phyloP scores from a whole-genome alignment of 2,113 vertebrate genomes.

The Rousettus leschenaultii region DNA sequence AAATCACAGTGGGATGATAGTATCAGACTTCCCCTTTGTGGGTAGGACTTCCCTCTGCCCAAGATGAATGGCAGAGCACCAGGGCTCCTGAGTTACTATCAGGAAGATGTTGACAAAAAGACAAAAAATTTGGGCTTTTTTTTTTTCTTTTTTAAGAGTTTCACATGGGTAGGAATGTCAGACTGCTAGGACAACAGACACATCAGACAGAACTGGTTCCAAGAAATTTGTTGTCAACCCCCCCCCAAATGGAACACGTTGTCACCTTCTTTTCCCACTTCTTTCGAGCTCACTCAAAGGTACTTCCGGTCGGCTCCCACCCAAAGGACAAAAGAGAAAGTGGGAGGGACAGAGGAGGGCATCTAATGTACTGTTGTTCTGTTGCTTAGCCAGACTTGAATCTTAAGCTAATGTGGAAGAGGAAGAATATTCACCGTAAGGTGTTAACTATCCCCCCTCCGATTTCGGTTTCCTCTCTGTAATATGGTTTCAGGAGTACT shows the following conservation, averaged over 20 bases:
- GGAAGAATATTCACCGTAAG: not conserved
- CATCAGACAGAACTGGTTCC: not conserved
- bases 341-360: accelerated
- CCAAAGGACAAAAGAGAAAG: not conserved
- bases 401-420: not conserved
- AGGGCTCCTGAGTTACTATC: too few relatives aligned
- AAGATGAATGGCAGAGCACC: not conserved
- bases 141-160: not conserved
- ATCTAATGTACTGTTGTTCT: not conserved
- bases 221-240: not conserved
- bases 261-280: not conserved
- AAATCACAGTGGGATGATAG: not conserved
- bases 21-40: not conserved
- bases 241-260: not conserved
- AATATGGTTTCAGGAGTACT: not conserved
- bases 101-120: not conserved
- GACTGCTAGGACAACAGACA: not conserved
- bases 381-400: not conserved
- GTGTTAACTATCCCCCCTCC: not conserved
- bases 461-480: not conserved
- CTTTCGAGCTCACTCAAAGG: not conserved
- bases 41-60: not conserved
- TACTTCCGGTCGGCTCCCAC: accelerated
- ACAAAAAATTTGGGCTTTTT: not conserved
- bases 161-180: not conserved